Conservation (phyloP, 2,113 vertebrate genomes). For the Rhineura floridana region DNA sequence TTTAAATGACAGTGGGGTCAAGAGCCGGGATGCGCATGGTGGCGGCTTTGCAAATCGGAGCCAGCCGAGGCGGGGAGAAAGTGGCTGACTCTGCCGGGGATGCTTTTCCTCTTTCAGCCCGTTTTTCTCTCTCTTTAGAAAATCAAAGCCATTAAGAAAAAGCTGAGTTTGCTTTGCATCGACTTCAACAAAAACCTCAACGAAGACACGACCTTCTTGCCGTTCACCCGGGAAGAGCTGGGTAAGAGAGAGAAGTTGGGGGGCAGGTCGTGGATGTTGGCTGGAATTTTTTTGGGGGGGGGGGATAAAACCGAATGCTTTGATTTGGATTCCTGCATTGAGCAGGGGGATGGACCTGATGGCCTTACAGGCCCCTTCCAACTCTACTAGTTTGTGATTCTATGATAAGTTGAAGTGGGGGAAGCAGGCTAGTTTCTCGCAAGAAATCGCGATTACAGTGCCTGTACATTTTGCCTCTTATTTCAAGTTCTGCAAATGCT, state of each 20-base stretch:
- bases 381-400: background rate
- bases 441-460: too few species aligned
- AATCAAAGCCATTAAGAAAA: slow-evolving; percentile 95
- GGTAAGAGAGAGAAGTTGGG: slow-evolving; percentile 73
- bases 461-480: too few species aligned
- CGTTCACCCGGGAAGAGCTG: slow-evolving; percentile 85
- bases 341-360: background rate
- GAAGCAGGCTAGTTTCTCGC: too few species aligned
- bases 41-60: too few species aligned
- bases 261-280: background rate
- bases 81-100: background rate
- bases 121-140: slow-evolving; percentile 72
- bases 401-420: too few species aligned
- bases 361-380: background rate
- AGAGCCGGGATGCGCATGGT: too few species aligned
- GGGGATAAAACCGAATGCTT: too few species aligned
- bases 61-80: too few species aligned
- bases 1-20: too few species aligned
- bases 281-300: too few species aligned
- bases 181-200: slow-evolving; percentile 98
- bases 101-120: background rate
- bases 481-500: too few species aligned
- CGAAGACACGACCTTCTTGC: slow-evolving; percentile 89
- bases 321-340: too few species aligned
- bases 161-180: slow-evolving; percentile 89